These are phyloP conservation scores for Dryoscopus gambensis DNA, from an alignment of 2,113 vertebrate species.

Conservation along the genomic window DNA sequence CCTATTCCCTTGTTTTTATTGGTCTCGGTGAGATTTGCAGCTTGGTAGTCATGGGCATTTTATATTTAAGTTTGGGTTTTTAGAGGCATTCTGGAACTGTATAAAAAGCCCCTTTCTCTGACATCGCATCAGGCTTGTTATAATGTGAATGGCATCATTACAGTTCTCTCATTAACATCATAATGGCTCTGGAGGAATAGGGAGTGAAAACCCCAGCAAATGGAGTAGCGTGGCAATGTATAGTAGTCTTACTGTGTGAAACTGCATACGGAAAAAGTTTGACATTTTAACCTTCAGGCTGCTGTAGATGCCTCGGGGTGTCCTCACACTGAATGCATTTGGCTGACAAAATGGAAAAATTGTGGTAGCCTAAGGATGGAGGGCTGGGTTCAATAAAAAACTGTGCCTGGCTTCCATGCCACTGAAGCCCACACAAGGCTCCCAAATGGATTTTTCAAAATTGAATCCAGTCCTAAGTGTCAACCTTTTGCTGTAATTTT, in stretches of 20 bases:
- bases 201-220: slow-evolving; percentile 50
- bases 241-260: slow-evolving; percentile 17
- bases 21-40: background rate
- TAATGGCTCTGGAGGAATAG: slow-evolving; percentile 53
- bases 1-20: background rate
- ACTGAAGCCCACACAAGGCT: slow-evolving; percentile 35
- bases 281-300: slow-evolving; percentile 58
- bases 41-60: slow-evolving; percentile 21
- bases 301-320: slow-evolving; percentile 25
- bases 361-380: slow-evolving; percentile 38
- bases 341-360: slow-evolving; percentile 45
- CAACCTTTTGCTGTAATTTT: slow-evolving; percentile 28
- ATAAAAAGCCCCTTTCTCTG: slow-evolving; percentile 64
- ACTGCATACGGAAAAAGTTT: background rate
- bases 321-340: slow-evolving; percentile 3
- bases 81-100: slow-evolving; percentile 38
- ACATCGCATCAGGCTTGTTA: slow-evolving; percentile 41
- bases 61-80: slow-evolving; percentile 49
- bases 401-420: slow-evolving; percentile 26
- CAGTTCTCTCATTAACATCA: slow-evolving; percentile 65
- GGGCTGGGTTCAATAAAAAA: slow-evolving; percentile 41
- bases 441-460: slow-evolving; percentile 41
- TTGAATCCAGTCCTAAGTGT: slow-evolving; percentile 24
- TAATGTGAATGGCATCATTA: slow-evolving; percentile 68
- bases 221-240: slow-evolving; percentile 18